A percentile compares a stretch with the other conserved stretches of the same genome.
phyloP scores from a whole-genome alignment of 2,888 invertebrate genomes.

The Orthonevra nobilis region DNA sequence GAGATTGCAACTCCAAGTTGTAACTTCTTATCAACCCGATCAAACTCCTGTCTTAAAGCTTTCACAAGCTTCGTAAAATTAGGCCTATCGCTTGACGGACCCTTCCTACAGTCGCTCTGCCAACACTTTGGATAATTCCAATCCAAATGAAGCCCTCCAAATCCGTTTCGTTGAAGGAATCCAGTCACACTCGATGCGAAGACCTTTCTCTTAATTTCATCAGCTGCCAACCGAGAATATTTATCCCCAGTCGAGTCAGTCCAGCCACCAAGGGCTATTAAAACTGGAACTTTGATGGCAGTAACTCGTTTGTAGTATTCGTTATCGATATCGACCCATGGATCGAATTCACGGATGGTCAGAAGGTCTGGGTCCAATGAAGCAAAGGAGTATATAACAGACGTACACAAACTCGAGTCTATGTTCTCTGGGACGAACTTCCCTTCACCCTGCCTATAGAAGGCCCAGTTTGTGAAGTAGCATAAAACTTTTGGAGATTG shows the following conservation, averaged over 20 bases:
- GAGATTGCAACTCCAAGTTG: conserved; percentile 91
- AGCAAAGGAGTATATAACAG: conserved; percentile 94
- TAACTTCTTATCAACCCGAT: conserved; percentile 81
- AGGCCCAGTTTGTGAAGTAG: conserved; percentile 94
- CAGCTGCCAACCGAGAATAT: conserved; percentile 89
- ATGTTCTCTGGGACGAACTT: conserved; percentile 93
- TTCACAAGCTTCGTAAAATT: conserved; percentile 89
- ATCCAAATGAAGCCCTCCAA: conserved; percentile 93
- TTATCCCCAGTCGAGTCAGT: conserved; percentile 94
- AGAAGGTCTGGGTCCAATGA: conserved; percentile 90
- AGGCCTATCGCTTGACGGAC: conserved; percentile 88
- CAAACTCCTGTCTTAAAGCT: conserved; percentile 81
- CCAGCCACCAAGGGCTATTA: conserved; percentile 96
- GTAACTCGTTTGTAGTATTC: conserved; percentile 90
- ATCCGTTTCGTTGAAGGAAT: conserved; percentile 88
- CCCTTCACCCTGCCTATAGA: conserved; percentile 90
- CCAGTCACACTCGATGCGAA: conserved; percentile 86
- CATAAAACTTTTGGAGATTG: conserved; percentile 85
- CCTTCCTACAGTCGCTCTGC: conserved; percentile 93
- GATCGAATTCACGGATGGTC: conserved; percentile 89
- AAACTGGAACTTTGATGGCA: conserved; percentile 83
- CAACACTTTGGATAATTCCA: conserved; percentile 98
- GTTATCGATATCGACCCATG: conserved; percentile 93
- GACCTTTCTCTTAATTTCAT: conserved; percentile 84
- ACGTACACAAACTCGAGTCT: conserved; percentile 91